Conservation (phyloP, 2,113 vertebrate species). For the Sander vitreus region DNA sequence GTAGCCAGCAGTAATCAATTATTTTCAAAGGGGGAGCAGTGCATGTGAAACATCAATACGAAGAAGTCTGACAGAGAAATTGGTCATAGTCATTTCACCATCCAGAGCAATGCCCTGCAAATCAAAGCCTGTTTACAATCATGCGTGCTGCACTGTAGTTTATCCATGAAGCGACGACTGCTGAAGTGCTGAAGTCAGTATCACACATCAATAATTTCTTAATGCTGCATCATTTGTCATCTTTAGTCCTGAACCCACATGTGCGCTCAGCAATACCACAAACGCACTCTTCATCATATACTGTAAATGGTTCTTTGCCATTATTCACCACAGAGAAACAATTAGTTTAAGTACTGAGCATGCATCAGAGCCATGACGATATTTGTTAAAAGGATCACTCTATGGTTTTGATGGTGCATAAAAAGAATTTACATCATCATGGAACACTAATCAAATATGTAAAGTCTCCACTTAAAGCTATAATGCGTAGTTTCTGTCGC, state of each 20-base stretch:
- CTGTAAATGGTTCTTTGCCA: slow-evolving; percentile 48
- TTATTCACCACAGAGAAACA: slow-evolving; percentile 65
- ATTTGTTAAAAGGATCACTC: slow-evolving; percentile 60
- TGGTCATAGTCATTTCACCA: slow-evolving; percentile 39
- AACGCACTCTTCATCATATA: slow-evolving; percentile 40
- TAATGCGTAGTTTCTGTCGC: too few species aligned
- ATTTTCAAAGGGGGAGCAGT: slow-evolving; percentile 35
- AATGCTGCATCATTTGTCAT: slow-evolving; percentile 57
- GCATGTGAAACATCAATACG: slow-evolving; percentile 61
- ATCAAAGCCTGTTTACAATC: slow-evolving; percentile 64
- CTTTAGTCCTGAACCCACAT: slow-evolving; percentile 4
- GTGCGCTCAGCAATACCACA: slow-evolving; percentile 34
- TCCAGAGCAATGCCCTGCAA: slow-evolving; percentile 35
- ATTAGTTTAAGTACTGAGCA: slow-evolving; percentile 71
- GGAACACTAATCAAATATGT: slow-evolving; percentile 58
- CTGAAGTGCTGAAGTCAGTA: slow-evolving; percentile 58
- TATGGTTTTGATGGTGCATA: slow-evolving; percentile 63
- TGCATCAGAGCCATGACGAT: slow-evolving; percentile 50
- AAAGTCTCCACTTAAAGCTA: slow-evolving; percentile 16
- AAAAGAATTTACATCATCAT: slow-evolving; percentile 54
- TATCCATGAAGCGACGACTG: slow-evolving; percentile 46
- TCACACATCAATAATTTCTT: slow-evolving; percentile 53
- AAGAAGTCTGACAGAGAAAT: slow-evolving; percentile 51
- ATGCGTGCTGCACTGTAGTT: slow-evolving; percentile 31
- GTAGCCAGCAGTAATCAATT: slow-evolving; percentile 53